A percentile compares a stretch with the other conserved stretches of the same genome.
Conservation (phyloP, 2,888 invertebrate species). For the Tryphoninae sp. region DNA sequence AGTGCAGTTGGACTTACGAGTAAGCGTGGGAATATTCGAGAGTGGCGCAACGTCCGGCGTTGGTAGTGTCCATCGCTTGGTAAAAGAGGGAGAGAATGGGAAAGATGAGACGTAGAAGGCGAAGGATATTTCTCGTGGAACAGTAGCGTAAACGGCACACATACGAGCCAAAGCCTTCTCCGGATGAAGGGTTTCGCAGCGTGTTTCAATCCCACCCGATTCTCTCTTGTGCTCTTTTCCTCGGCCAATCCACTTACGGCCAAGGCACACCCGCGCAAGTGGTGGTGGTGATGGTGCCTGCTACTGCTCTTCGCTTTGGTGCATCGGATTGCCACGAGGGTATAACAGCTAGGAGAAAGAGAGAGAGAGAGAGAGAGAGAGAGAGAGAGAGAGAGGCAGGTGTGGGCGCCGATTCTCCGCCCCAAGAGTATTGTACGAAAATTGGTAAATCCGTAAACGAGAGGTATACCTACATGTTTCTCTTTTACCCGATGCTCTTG, state of each 20-base stretch:
- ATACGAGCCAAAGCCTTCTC: conserved; percentile 44
- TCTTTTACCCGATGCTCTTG: conserved; percentile 8
- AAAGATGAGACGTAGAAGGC: conserved; percentile 36
- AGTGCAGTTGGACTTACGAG: background rate
- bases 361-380: background rate
- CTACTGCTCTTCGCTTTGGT: conserved; percentile 29
- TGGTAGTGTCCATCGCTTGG: conserved; percentile 22
- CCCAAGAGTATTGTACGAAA: conserved; percentile 47
- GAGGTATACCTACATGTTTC: conserved; percentile 21
- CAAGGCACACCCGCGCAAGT: conserved; percentile 30
- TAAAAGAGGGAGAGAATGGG: conserved; percentile 31
- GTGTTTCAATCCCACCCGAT: conserved; percentile 49
- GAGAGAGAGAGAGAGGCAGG: background rate
- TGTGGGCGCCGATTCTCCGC: conserved; percentile 36
- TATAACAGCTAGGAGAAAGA: conserved; percentile 3
- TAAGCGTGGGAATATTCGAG: conserved; percentile 31
- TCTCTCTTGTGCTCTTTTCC: conserved; percentile 6
- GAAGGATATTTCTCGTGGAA: conserved; percentile 25
- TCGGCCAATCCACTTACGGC: conserved; percentile 58
- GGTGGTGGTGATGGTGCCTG: conserved; percentile 28
- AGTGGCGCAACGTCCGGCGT: conserved; percentile 1
- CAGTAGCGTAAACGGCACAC: conserved; percentile 19
- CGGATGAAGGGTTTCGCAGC: conserved; percentile 33
- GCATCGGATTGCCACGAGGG: conserved; percentile 34
- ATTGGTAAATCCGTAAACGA: conserved; percentile 57